phyloP scores from a whole-genome alignment of 1,140 invertebrate species.

The Chlorops oryzae region DNA sequence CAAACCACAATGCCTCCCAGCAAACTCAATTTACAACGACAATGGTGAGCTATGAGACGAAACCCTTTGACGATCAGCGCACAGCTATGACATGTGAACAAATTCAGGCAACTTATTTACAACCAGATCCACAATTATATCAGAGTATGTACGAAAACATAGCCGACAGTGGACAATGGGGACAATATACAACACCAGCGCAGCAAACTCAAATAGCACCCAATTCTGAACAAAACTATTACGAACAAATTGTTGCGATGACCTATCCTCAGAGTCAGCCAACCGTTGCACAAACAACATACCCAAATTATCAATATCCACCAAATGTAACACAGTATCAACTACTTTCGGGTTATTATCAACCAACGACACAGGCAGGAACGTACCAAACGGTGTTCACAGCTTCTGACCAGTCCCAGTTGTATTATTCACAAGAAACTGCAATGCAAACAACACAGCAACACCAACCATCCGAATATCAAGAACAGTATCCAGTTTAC shows the following conservation, averaged over 20 bases:
- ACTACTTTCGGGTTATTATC: constrained; percentile 34
- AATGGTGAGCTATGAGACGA: no score
- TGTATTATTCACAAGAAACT: constrained; percentile 28
- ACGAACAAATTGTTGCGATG: constrained; percentile 43
- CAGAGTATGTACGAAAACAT: constrained; percentile 44
- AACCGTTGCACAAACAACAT: constrained; percentile 4
- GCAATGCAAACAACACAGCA: constrained; percentile 28
- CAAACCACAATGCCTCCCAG: no score
- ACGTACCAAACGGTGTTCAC: constrained; percentile 27
- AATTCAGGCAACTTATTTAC: constrained; percentile 39
- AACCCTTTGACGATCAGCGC: no score
- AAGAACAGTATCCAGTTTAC: constrained; percentile 8
- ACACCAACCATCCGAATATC: no score
- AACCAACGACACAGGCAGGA: constrained; percentile 24
- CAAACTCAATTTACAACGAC: no score
- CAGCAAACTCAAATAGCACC: constrained; percentile 9
- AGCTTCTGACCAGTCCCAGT: constrained; percentile 25
- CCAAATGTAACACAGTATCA: constrained; percentile 35
- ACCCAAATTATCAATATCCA: constrained; percentile 28
- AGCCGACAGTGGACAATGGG: constrained; percentile 39
- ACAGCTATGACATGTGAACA: constrained; percentile 42
- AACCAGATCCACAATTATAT: constrained; percentile 40
- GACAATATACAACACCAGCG: constrained; percentile 20
- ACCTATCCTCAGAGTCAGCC: constrained; percentile 26
- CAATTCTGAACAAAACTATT: constrained; percentile 25